Percentiles rank a stretch among this genome's conserved stretches.
Conservation (phyloP, 1,140 invertebrate species). For the Drosophila novamexicana region DNA sequence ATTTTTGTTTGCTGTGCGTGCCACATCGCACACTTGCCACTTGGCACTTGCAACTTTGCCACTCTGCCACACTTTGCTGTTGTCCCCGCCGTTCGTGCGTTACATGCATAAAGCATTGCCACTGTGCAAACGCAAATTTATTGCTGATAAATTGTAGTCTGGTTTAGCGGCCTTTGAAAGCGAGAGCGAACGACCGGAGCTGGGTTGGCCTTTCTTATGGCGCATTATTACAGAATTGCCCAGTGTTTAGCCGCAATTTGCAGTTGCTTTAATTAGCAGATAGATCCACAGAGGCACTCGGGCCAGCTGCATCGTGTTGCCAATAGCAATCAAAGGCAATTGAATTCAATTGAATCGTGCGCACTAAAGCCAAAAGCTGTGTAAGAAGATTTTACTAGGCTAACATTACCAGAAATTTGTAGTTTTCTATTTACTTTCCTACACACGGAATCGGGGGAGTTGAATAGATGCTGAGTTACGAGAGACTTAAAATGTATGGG, state of each 20-base stretch:
- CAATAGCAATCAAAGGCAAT: constrained; percentile 71
- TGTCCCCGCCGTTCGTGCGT: constrained; percentile 24
- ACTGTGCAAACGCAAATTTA: constrained; percentile 63
- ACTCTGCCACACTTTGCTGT: constrained; percentile 20
- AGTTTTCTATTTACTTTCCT: background rate
- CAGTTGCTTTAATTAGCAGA: constrained; percentile 70
- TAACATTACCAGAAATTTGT: constrained; percentile 15
- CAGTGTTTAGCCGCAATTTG: constrained; percentile 57
- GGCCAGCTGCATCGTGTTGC: constrained; percentile 51
- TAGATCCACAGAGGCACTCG: constrained; percentile 18
- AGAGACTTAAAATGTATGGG: background rate
- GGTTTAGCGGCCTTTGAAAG: constrained; percentile 35
- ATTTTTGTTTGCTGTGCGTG: constrained; percentile 39
- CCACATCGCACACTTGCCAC: constrained; percentile 29
- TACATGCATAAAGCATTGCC: constrained; percentile 22
- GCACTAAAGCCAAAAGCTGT: constrained; percentile 28
- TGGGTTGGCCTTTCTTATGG: constrained; percentile 19
- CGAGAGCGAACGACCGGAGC: background rate
- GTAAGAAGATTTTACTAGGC: constrained; percentile 43
- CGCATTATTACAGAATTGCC: constrained; percentile 49
- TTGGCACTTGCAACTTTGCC: constrained; percentile 25
- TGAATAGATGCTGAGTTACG: background rate
- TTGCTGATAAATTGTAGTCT: constrained; percentile 73
- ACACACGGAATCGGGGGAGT: too few species aligned
- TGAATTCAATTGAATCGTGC: constrained; percentile 72